Evolutionary conservation across 2,797 vertebrate species (phyloP), one percentile per base, ranked within the genome.

Genomic region (Stomatorhinus walkeri): DNA sequence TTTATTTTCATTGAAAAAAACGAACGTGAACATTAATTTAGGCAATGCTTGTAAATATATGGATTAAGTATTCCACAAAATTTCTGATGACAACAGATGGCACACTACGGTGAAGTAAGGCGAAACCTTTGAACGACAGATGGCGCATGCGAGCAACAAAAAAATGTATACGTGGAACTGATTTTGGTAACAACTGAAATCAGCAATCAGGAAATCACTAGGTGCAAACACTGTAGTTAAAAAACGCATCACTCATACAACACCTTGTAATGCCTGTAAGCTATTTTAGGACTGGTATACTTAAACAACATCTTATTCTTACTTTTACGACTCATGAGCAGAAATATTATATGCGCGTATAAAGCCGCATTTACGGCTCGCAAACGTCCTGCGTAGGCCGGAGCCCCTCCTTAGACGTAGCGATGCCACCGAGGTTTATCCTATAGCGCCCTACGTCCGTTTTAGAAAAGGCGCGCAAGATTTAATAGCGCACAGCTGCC

Each of bases 41-140:
- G 16, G 72, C 16, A 8, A 46, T 4, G 40, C 7, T 19, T 46
- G 32, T 85, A 51, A 68, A 61, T 24, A 16, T 19, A 81, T n/a
- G 28, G 0, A 14, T 64, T 0, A 43, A 43, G 19, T 1, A 9
- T 46, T 81, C 76, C 8, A 81, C 46, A 3, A 46, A n/a, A 46
- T 46, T 81, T 81, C 8, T 81, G 40, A 22, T n/a, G 16, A 22
- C 76, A 81, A n/a, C 76, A 43, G 19, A 81, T 81, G 76, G 76
- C 36, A 79, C 24, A 36, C 4, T 14, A 36, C 28, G 28, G 28
- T 36, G 64, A 79, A 43, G 72, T 19, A 19, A 16, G 68, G 68
- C 9, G 72, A 40, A 16, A 40, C 85, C 12, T 19, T 40, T 85
- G 40, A 87, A 59, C 48, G 89, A 48, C 81, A 88, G 88, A 85